phyloP scores from a whole-genome alignment of 2,113 vertebrate genomes.

The Damaliscus lunatus region DNA sequence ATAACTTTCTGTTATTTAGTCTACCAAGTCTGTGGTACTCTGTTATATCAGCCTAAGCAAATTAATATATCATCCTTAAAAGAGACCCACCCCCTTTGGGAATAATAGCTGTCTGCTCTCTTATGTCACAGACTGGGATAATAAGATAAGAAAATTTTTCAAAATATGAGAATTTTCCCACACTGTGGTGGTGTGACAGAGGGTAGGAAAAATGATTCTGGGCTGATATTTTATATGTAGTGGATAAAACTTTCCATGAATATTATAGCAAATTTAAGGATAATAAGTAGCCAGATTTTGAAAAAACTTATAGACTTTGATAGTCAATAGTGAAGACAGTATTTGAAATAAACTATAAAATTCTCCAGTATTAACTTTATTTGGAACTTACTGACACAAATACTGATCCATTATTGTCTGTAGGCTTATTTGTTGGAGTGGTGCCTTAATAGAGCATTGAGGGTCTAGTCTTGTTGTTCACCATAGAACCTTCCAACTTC shows the following conservation, averaged over 20 bases:
- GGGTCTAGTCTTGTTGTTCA: neutral
- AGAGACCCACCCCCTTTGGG: accelerated
- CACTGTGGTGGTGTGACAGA: neutral
- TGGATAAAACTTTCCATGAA: neutral
- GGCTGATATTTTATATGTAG: neutral
- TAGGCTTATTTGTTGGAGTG: neutral
- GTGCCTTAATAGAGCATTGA: neutral
- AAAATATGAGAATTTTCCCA: neutral
- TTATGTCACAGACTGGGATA: neutral
- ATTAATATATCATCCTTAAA: neutral
- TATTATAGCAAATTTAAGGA: neutral
- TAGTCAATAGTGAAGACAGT: neutral
- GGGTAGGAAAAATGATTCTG: neutral
- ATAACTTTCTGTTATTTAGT: neutral
- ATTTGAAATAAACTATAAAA: neutral
- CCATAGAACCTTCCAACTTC: neutral
- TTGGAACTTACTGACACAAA: neutral
- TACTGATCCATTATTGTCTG: neutral
- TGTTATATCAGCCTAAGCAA: neutral
- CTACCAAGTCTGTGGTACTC: neutral
- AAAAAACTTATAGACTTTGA: neutral
- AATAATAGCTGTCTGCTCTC: neutral
- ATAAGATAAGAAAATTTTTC: neutral
- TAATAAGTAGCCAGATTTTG: neutral
- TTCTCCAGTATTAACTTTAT: neutral